Evolutionary conservation across 2,113 vertebrate genomes (phyloP).

Genomic region (Odocoileus virginianus): DNA sequence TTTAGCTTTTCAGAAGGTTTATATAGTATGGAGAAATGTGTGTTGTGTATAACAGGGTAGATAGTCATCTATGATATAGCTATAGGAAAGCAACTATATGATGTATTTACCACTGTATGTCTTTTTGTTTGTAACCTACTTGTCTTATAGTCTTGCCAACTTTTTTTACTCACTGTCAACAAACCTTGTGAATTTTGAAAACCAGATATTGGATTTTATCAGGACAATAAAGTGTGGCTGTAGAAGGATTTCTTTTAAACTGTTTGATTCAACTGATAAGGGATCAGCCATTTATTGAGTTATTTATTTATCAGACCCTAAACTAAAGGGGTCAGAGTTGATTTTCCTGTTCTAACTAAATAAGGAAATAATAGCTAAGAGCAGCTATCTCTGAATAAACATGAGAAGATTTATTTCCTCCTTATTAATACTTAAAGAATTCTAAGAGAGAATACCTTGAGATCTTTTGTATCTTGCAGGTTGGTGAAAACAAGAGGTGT

Average conservation of each 20-base stretch:
- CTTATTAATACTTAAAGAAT: neutral
- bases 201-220: neutral
- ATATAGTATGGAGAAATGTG: neutral
- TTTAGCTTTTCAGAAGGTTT: neutral
- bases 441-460: neutral
- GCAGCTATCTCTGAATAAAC: neutral
- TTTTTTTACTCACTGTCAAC: constrained; percentile 5
- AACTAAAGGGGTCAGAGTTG: neutral
- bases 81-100: neutral
- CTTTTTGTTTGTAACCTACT: neutral
- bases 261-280: neutral
- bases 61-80: neutral
- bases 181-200: constrained; percentile 22
- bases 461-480: neutral
- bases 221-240: neutral
- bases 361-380: neutral
- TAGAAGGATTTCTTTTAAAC: neutral
- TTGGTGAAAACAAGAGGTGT: neutral
- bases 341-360: neutral
- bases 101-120: neutral
- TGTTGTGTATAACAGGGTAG: neutral
- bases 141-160: neutral
- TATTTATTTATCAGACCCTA: neutral
- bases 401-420: neutral
- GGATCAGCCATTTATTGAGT: neutral